Evolutionary conservation across 2,797 vertebrate genomes (phyloP), one percentile per base, ranked within the genome.

Genomic region (Myripristis jacobus): DNA sequence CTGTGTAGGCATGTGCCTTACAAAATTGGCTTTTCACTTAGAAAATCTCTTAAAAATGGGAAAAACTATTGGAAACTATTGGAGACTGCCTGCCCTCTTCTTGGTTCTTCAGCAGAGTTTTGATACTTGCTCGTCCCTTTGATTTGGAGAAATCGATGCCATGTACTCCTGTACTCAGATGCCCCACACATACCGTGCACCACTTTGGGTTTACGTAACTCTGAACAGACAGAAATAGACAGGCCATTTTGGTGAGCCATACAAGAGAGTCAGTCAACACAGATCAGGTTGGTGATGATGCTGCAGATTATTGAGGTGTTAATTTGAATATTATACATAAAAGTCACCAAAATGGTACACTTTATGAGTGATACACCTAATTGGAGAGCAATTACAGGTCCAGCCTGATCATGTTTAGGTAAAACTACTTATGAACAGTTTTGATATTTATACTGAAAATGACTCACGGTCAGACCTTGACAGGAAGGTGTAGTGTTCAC

Each of bases 151-250:
- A 85, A 91, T 92, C 88, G 36, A 91, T 90, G 77, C 69, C 60
- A 15, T 64, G 73, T 61, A 68, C 79, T 88, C 69, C 62, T 80
- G 77, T 19, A 52, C 74, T 86, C 71, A 38, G 85, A 84, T 71
- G 86, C 77, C 82, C 74, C 83, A 71, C 85, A 80, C 83, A 53
- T 66, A 27, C 59, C 57, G 72, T 66, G 65, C 55, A 70, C 79
- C 81, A 66, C 73, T 88, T 88, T 78, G 65, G 68, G 73, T 81
- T 93, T 91, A 91, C 87, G 74, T 92, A 91, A 92, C 72, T 36
- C 80, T 83, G 70, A 84, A 83, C 65, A 67, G 69, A 88, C 90
- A 79, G 83, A 90, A 90, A 89, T 85, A 87, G 77, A 82, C 70
- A 51, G 79, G 69, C 77, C 80, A 63, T 75, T 70, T 75, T 51